Percentiles rank a stretch among this genome's conserved stretches.
These are phyloP conservation scores for Climacteris rufus DNA, from an alignment of 2,113 vertebrate species.

Conservation along the genomic window DNA sequence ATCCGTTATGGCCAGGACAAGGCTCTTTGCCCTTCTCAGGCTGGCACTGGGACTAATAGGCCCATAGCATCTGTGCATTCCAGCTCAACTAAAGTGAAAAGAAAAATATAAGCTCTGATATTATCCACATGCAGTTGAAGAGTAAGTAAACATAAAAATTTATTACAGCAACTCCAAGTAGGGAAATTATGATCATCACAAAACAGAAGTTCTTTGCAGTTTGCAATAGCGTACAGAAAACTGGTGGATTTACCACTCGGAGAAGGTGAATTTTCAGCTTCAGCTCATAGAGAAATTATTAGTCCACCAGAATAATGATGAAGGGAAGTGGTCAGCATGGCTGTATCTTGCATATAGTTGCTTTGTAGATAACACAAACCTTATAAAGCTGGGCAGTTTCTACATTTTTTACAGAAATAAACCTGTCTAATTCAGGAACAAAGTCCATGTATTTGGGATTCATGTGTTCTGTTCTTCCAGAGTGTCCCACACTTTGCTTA, in stretches of 20 bases:
- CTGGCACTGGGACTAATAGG: slow-evolving; percentile 7
- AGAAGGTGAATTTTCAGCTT: not conserved
- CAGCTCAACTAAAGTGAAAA: not conserved
- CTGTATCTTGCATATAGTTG: not conserved
- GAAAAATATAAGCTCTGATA: not conserved
- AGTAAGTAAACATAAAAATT: not conserved
- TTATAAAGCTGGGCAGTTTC: not conserved
- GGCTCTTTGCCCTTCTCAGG: slow-evolving; percentile 9
- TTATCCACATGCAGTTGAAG: not conserved
- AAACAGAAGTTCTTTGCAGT: not conserved
- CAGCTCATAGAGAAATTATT: not conserved
- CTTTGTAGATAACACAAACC: not conserved
- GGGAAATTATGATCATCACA: not conserved
- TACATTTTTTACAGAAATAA: not conserved
- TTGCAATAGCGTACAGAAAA: not conserved
- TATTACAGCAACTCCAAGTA: not conserved
- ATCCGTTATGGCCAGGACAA: not conserved
- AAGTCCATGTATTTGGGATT: not conserved
- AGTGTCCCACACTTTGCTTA: not conserved
- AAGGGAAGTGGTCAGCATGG: not conserved
- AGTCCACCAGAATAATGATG: not conserved
- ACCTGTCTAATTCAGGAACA: not conserved
- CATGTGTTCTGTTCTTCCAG: not conserved
- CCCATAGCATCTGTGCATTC: slow-evolving; percentile 20
- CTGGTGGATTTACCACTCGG: not conserved